Conservation (phyloP, 2,888 invertebrate genomes). For the Linyphia triangularis region DNA sequence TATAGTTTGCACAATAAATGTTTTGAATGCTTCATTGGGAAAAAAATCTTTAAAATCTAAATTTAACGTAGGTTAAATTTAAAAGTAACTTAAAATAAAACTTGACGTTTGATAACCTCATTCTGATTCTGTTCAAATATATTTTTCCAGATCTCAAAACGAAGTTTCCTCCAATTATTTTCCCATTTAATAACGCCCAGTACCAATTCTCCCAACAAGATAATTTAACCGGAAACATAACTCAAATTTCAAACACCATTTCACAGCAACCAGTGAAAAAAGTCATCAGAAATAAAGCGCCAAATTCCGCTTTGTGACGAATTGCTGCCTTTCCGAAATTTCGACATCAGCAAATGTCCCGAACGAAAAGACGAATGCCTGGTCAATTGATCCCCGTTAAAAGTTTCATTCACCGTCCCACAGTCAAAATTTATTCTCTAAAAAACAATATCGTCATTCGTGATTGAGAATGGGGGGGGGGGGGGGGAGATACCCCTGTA, state of each 20-base stretch:
- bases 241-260: not conserved
- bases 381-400: slow-evolving; percentile 54
- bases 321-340: slow-evolving; percentile 19
- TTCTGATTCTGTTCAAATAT: too few relatives aligned
- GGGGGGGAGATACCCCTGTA: slow-evolving; percentile 1
- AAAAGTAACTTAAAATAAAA: too few relatives aligned
- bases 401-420: slow-evolving; percentile 59
- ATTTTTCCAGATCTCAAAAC: too few relatives aligned
- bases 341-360: slow-evolving; percentile 63
- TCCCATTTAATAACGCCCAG: not conserved
- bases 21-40: too few relatives aligned
- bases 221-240: slow-evolving; percentile 24
- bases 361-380: slow-evolving; percentile 22
- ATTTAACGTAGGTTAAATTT: too few relatives aligned
- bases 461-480: slow-evolving; percentile 27
- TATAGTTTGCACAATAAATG: too few relatives aligned
- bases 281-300: not conserved
- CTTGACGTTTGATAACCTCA: too few relatives aligned
- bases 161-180: too few relatives aligned
- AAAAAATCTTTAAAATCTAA: too few relatives aligned
- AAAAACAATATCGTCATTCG: slow-evolving; percentile 52
- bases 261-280: not conserved
- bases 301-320: slow-evolving; percentile 21
- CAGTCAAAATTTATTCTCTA: slow-evolving; percentile 47
- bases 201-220: slow-evolving; percentile 17